Base-by-base conservation (phyloP, 2,888 invertebrate genomes). In the Caenorhabditis sp. region DNA sequence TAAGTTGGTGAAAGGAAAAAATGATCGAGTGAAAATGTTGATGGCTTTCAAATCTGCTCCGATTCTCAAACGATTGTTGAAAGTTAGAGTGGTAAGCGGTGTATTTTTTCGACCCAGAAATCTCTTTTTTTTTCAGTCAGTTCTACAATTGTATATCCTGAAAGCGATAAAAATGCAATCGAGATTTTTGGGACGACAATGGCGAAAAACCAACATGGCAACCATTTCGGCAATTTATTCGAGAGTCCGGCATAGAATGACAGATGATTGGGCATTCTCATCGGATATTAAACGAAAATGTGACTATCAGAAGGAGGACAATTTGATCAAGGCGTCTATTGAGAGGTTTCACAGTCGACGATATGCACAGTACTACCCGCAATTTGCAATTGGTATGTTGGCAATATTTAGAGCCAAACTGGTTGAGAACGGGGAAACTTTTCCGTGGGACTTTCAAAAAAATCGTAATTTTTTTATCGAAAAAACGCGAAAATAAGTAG, bases 251-350 rank as follows among this genome's bases (percentile, higher is more conserved):
- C 91, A 91, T 83, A 81, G 97, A 65, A 91, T 99, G 54, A 97
- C 97, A 87, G 99, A 99, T 88, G 99, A 99, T 89, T 99, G 99
- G 99, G 99, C 99, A 2, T 99, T 94, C 90, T 97, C 97, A 63
- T 99, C 99, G 90, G 94, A 97, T 90, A 92, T 78, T 61, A 70
- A 76, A 27, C 58, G 78, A 31, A 70, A 75, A 19, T 78, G 69
- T 61, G 80, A 80, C 36, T 80, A 71, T 60, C 91, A 99, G 90
- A 95, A 94, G 37, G 97, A 99, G 88, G 99, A 99, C 88, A 95
- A 95, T 89, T 93, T 95, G 14, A 90, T 99, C 68, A 91, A 97
- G 74, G 93, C 93, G 0, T 94, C 94, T 78, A 97, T 99, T 1
- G 97, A 99, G 90, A 92, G 95, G 70, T 99, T 99, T 87, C 97